A percentile compares a stretch with the other conserved stretches of the same genome.
phyloP scores from a whole-genome alignment of 2,888 invertebrate species.

The Diploptera punctata region DNA sequence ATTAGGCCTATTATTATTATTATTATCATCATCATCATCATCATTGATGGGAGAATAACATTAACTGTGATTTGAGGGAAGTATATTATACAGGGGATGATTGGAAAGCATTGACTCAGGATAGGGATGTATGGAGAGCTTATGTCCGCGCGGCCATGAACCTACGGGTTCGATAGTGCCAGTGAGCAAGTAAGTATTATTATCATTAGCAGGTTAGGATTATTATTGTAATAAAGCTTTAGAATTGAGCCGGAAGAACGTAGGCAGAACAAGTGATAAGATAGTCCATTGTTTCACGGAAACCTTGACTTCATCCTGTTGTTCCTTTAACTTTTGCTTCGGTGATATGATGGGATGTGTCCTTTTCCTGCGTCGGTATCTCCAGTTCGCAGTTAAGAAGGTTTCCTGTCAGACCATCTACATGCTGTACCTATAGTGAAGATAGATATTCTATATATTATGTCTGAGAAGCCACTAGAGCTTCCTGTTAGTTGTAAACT shows the following conservation, averaged over 20 bases:
- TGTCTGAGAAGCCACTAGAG: not conserved
- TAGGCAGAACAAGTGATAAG: conserved; percentile 22
- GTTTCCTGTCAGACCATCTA: conserved; percentile 1
- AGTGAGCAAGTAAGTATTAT: no score
- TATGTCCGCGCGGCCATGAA: no score
- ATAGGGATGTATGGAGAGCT: no score
- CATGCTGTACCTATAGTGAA: not conserved
- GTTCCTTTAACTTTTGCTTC: conserved; percentile 13
- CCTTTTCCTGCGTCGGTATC: conserved; percentile 28
- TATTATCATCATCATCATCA: no score
- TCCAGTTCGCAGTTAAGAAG: conserved; percentile 10
- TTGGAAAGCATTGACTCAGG: no score
- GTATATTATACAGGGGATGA: no score
- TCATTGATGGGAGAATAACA: no score
- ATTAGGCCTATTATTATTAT: no score
- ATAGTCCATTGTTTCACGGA: conserved; percentile 29
- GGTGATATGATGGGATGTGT: not conserved
- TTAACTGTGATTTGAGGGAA: no score
- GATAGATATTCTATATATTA: not conserved
- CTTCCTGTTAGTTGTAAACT: not conserved
- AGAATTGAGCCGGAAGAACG: not conserved
- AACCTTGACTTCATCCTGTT: conserved; percentile 22
- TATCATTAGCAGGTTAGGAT: no score
- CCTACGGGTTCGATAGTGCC: no score
- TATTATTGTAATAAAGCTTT: no score